These are phyloP conservation scores for Carposina sasakii DNA, from an alignment of 1,140 invertebrate genomes.

Conservation along the genomic window DNA sequence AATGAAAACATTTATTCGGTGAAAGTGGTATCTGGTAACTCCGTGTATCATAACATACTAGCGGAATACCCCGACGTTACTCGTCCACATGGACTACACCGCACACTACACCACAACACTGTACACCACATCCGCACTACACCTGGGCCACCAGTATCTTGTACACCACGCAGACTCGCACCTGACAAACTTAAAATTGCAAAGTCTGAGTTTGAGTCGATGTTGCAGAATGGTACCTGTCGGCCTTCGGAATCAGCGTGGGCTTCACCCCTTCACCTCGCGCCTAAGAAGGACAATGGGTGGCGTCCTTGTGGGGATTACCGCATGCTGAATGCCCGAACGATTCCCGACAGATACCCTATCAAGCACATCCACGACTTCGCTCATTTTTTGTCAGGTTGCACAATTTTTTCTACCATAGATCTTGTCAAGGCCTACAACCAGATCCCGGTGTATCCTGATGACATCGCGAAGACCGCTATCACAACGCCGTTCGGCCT, in stretches of 20 bases:
- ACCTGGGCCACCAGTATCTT: no score
- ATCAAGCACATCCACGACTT: slow-evolving; percentile 36
- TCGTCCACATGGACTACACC: neutral
- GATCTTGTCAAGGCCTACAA: slow-evolving; percentile 69
- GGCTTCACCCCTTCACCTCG: no score
- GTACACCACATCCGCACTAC: no score
- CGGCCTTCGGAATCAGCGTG: no score
- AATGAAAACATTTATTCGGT: slow-evolving; percentile 14
- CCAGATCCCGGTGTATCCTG: slow-evolving; percentile 46
- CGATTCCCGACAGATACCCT: no score
- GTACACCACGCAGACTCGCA: no score
- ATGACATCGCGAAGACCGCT: slow-evolving; percentile 47
- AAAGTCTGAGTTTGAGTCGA: no score
- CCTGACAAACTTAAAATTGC: no score
- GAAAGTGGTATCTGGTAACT: neutral
- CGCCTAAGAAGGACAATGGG: no score
- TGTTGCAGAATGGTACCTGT: no score
- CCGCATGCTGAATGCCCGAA: no score
- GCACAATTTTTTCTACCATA: slow-evolving; percentile 57
- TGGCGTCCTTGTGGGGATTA: no score
- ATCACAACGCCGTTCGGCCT: slow-evolving; percentile 31
- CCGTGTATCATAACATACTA: neutral
- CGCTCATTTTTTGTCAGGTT: slow-evolving; percentile 37
- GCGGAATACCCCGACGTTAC: neutral
- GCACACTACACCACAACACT: neutral